Evolutionary conservation across 2,888 invertebrate genomes (phyloP).

Genomic region (Drosophila kuntzei): DNA sequence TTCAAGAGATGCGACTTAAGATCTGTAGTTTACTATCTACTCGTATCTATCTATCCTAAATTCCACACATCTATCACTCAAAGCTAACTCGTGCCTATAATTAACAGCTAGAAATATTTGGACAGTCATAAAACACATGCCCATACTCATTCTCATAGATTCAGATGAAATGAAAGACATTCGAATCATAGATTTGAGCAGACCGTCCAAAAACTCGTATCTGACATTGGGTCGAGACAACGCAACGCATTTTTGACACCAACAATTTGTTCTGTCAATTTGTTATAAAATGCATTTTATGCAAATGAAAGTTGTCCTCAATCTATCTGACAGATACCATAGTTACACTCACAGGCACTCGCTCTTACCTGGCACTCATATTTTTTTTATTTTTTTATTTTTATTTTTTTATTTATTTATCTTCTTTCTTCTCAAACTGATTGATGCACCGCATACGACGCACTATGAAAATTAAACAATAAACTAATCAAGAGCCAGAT

Average conservation of each 20-base stretch:
- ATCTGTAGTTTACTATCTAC: constrained; percentile 9
- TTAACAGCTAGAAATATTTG: constrained; percentile 76
- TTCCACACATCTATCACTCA: constrained; percentile 55
- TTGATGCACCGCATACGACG: constrained; percentile 66
- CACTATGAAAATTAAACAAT: constrained; percentile 61
- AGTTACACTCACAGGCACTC: constrained; percentile 7
- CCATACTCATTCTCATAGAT: neutral
- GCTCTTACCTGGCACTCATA: constrained; percentile 25
- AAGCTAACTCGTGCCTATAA: constrained; percentile 77
- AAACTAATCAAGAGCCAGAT: constrained; percentile 69
- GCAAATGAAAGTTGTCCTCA: constrained; percentile 76
- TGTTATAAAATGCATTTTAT: constrained; percentile 69
- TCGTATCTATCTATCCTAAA: constrained; percentile 35
- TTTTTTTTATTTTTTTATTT: constrained; percentile 15
- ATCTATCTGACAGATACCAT: constrained; percentile 45
- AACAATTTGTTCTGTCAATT: constrained; percentile 74
- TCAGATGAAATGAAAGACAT: constrained; percentile 25
- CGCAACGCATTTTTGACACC: constrained; percentile 68
- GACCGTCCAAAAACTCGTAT: neutral
- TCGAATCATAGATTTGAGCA: constrained; percentile 44
- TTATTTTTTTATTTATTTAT: constrained; percentile 11
- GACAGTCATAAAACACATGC: constrained; percentile 61
- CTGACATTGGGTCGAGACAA: constrained; percentile 9
- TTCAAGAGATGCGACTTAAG: neutral
- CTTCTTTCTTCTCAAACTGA: constrained; percentile 48